Evolutionary conservation across 2,113 vertebrate species (phyloP).

Genomic region (Pipra filicauda): DNA sequence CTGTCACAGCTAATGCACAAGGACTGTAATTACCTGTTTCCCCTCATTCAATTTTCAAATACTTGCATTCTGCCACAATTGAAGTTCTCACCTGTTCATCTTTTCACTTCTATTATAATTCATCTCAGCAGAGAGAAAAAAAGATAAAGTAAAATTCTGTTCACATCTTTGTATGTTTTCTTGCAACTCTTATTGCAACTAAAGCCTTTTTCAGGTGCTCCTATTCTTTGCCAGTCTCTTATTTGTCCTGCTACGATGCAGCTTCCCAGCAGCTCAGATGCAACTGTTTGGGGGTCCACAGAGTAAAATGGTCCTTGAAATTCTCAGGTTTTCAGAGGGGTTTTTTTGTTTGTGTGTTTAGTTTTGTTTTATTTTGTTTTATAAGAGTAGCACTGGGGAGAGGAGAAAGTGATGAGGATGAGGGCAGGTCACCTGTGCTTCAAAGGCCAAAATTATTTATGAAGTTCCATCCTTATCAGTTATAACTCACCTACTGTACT

Average conservation of each 20-base stretch:
- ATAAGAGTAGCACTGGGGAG: not conserved
- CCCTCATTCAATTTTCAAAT: not conserved
- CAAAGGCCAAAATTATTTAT: not conserved
- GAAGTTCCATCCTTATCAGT: not conserved
- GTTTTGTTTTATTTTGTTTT: not conserved
- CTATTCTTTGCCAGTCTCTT: not conserved
- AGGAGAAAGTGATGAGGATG: not conserved
- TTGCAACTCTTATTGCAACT: not conserved
- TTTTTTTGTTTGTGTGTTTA: not conserved
- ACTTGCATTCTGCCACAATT: not conserved
- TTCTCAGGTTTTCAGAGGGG: not conserved
- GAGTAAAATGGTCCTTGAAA: not conserved
- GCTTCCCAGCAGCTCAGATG: not conserved
- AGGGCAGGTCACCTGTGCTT: not conserved
- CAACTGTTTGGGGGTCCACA: not conserved
- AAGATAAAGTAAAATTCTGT: not conserved
- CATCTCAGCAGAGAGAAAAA: not conserved
- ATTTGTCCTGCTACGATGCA: not conserved
- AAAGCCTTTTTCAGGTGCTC: not conserved
- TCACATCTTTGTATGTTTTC: not conserved
- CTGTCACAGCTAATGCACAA: not conserved
- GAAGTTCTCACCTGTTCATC: not conserved
- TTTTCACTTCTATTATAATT: not conserved
- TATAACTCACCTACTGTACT: not conserved
- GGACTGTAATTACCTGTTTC: conserved; percentile 5